Evolutionary conservation across 2,113 vertebrate genomes (phyloP).

Genomic region (Odobenus rosmarus): DNA sequence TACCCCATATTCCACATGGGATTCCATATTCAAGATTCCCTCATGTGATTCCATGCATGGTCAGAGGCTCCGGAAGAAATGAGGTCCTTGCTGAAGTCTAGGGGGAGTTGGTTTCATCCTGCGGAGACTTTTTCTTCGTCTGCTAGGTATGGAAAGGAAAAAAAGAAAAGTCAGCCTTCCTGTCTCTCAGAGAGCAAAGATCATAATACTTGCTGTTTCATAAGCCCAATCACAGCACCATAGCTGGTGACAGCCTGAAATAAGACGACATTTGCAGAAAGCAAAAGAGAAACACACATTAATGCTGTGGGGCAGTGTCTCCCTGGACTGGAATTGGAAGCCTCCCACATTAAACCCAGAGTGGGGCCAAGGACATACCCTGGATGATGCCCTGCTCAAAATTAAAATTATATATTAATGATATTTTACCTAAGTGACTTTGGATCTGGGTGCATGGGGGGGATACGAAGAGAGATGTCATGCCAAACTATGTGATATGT

Average conservation of each 20-base stretch:
- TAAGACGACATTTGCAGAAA: neutral
- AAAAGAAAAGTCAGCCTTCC: neutral
- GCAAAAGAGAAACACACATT: neutral
- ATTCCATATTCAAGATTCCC: neutral
- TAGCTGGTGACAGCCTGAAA: neutral
- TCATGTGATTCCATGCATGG: neutral
- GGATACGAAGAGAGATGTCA: neutral
- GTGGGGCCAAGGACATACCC: neutral
- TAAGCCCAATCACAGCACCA: neutral
- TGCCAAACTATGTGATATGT: neutral
- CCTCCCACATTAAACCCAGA: neutral
- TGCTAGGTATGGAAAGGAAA: neutral
- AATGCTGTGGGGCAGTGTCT: neutral
- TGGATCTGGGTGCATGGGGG: neutral
- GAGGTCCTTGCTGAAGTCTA: neutral
- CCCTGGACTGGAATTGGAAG: neutral
- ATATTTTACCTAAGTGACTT: neutral
- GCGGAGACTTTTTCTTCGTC: neutral
- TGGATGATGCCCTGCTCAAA: neutral
- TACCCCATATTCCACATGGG: neutral
- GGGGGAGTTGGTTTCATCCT: neutral
- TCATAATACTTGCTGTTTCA: neutral
- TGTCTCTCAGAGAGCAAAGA: constrained; percentile 16
- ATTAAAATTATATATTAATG: neutral
- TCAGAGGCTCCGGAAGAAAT: neutral